Evolutionary conservation across 2,113 vertebrate genomes (phyloP).

Genomic region (Hemichromis elongatus): DNA sequence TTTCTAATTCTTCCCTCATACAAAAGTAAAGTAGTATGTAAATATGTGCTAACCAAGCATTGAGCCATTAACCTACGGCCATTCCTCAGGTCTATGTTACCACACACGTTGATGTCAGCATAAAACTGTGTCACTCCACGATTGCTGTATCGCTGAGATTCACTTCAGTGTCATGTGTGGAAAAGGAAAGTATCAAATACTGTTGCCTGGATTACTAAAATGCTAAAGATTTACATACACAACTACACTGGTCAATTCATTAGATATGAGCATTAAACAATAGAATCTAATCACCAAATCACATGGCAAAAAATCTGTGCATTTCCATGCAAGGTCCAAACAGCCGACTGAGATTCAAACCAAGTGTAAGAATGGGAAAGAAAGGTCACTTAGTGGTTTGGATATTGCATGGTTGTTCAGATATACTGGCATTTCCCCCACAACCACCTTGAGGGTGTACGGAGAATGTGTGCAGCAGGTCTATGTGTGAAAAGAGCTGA

Average conservation of each 20-base stretch:
- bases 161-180: no score
- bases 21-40: not conserved
- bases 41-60: not conserved
- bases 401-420: not conserved
- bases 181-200: not conserved
- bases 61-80: not conserved
- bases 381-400: accelerated
- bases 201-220: not conserved
- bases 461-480: not conserved
- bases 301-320: not conserved
- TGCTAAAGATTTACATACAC: not conserved
- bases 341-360: not conserved
- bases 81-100: not conserved
- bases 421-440: not conserved
- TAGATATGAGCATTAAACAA: not conserved
- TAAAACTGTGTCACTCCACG: no score
- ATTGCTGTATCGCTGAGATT: no score
- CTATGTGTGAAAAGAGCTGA: not conserved
- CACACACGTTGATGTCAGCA: no score
- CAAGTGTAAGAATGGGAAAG: not conserved
- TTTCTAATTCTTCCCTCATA: accelerated
- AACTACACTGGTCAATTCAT: not conserved
- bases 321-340: not conserved
- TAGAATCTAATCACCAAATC: not conserved
- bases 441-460: not conserved